Conservation (phyloP, 2,888 invertebrate species). For the Macrosoma leucophasiata region DNA sequence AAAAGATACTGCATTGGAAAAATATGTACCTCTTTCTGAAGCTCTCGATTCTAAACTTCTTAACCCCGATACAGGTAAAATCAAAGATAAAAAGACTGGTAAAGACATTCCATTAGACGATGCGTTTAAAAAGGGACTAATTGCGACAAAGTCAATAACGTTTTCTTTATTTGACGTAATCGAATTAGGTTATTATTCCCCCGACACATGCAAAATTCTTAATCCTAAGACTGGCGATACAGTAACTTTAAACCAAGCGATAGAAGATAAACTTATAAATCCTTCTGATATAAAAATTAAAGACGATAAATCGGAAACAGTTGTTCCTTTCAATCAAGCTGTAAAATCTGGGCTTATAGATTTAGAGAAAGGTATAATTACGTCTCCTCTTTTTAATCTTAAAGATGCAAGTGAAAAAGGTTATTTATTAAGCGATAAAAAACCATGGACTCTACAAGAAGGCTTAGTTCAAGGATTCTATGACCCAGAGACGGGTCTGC, state of each 20-base stretch:
- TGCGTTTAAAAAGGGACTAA: constrained; percentile 81
- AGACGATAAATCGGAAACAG: constrained; percentile 80
- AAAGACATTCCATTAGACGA: constrained; percentile 81
- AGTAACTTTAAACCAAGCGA: constrained; percentile 84
- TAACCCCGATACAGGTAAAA: constrained; percentile 80
- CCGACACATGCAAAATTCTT: constrained; percentile 82
- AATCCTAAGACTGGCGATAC: constrained; percentile 85
- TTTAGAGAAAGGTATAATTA: constrained; percentile 80
- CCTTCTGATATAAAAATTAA: constrained; percentile 82
- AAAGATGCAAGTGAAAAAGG: constrained; percentile 89
- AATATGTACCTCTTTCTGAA: constrained; percentile 83
- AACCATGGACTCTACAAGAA: constrained; percentile 89
- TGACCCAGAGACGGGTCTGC: constrained; percentile 82
- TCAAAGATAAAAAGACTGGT: constrained; percentile 83
- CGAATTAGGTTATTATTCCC: constrained; percentile 84
- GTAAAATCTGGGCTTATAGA: constrained; percentile 82
- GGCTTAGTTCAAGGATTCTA: constrained; percentile 88
- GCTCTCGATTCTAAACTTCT: constrained; percentile 82
- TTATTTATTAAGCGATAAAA: constrained; percentile 84
- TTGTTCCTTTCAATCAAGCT: constrained; percentile 82
- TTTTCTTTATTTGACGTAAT: constrained; percentile 85
- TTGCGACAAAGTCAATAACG: constrained; percentile 82
- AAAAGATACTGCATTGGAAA: constrained; percentile 83
- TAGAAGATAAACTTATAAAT: constrained; percentile 83
- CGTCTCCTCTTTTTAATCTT: constrained; percentile 81